phyloP scores from a whole-genome alignment of 1,140 invertebrate species.

The Lepidostoma basale region DNA sequence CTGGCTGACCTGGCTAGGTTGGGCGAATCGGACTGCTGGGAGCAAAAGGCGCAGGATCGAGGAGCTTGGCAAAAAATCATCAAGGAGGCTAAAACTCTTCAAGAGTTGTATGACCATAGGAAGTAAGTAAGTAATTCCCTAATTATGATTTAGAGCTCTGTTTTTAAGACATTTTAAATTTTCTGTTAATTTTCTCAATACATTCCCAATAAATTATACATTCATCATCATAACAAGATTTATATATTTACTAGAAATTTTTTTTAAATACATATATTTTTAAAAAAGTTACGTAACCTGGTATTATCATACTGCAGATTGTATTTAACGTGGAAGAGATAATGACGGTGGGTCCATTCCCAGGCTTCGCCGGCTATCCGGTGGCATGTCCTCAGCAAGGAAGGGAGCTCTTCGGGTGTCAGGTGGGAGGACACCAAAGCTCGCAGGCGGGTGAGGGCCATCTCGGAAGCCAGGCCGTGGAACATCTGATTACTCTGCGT shows the following conservation, averaged over 20 bases:
- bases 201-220: not conserved
- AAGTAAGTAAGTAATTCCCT: not conserved
- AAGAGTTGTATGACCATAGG: no score
- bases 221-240: not conserved
- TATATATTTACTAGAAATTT: no score
- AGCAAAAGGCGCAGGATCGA: no score
- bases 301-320: slow-evolving; percentile 24
- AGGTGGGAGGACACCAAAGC: not conserved
- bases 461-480: not conserved
- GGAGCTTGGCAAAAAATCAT: no score
- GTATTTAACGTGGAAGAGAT: slow-evolving; percentile 34
- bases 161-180: not conserved
- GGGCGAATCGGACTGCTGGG: no score
- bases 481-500: not conserved
- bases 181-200: not conserved
- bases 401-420: slow-evolving; percentile 13
- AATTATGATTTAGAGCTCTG: not conserved
- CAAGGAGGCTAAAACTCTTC: no score
- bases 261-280: no score
- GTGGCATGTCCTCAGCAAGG: slow-evolving; percentile 27
- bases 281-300: slow-evolving; percentile 19
- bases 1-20: no score
- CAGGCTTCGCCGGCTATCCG: slow-evolving; percentile 4
- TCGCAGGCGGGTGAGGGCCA: slow-evolving; percentile 6
- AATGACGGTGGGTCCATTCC: slow-evolving; percentile 9